phyloP scores from a whole-genome alignment of 2,113 vertebrate species.

The Diadophis punctatus region DNA sequence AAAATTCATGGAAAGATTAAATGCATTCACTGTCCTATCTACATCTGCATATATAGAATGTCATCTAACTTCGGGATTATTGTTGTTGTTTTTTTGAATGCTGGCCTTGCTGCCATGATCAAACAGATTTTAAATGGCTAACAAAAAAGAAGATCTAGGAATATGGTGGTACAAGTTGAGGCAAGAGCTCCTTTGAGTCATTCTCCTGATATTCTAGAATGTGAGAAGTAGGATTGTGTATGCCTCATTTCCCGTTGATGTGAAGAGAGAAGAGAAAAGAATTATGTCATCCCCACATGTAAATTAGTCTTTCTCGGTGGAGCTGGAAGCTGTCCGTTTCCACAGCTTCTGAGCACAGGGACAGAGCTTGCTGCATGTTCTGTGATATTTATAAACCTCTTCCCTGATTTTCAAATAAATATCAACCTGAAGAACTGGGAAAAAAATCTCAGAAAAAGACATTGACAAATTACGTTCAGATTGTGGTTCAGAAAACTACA shows the following conservation, averaged over 20 bases:
- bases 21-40: neutral
- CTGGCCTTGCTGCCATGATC: neutral
- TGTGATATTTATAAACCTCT: neutral
- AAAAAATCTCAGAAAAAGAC: neutral
- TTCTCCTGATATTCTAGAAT: neutral
- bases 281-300: neutral
- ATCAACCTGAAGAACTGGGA: neutral
- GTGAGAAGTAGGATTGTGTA: neutral
- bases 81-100: neutral
- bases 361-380: neutral
- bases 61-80: neutral
- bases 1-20: neutral
- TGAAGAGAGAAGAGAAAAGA: neutral
- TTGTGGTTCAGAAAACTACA: neutral
- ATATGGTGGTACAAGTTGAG: neutral
- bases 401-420: neutral
- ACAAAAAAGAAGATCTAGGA: neutral
- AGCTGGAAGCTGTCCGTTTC: neutral
- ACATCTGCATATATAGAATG: neutral
- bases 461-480: neutral
- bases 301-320: neutral
- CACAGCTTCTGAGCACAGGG: neutral
- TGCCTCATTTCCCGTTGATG: neutral
- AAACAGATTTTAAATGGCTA: neutral
- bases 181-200: neutral